Conservation (phyloP, 2,888 invertebrate species). For the Mystacides longicornis region DNA sequence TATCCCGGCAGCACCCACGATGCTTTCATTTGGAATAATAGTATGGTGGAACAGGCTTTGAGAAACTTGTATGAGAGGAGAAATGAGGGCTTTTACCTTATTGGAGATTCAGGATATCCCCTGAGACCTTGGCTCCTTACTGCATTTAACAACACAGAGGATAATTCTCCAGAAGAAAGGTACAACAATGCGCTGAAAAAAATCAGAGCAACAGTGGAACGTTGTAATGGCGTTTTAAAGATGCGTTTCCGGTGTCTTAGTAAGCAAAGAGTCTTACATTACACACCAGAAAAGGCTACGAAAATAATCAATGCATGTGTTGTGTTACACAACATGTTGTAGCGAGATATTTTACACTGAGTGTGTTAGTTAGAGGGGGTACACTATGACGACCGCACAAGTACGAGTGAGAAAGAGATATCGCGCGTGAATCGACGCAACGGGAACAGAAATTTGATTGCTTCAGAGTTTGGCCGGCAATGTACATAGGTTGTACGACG, state of each 20-base stretch:
- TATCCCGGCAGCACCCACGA: constrained; percentile 1
- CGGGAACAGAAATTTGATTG: too few species aligned
- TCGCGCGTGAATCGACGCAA: too few species aligned
- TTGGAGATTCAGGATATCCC: constrained; percentile 5
- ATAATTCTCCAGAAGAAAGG: not conserved
- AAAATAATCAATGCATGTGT: constrained; percentile 4
- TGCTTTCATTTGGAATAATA: not conserved
- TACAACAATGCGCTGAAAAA: not conserved
- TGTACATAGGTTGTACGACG: too few species aligned
- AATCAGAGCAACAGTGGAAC: not conserved
- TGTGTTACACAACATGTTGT: constrained; percentile 1
- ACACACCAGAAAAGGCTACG: constrained; percentile 4
- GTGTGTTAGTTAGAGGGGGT: too few species aligned
- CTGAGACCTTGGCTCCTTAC: constrained; percentile 3
- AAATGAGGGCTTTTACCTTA: not conserved
- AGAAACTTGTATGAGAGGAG: not conserved
- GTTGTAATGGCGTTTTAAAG: not conserved
- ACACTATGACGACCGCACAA: too few species aligned
- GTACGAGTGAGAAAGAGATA: too few species aligned
- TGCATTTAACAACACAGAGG: not conserved
- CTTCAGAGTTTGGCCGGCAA: too few species aligned
- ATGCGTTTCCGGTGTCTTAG: not conserved
- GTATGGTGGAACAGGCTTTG: not conserved
- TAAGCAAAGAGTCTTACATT: not conserved
- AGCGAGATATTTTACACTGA: too few species aligned